Evolutionary conservation across 2,888 invertebrate genomes (phyloP).

Genomic region (Parelbella ahira): DNA sequence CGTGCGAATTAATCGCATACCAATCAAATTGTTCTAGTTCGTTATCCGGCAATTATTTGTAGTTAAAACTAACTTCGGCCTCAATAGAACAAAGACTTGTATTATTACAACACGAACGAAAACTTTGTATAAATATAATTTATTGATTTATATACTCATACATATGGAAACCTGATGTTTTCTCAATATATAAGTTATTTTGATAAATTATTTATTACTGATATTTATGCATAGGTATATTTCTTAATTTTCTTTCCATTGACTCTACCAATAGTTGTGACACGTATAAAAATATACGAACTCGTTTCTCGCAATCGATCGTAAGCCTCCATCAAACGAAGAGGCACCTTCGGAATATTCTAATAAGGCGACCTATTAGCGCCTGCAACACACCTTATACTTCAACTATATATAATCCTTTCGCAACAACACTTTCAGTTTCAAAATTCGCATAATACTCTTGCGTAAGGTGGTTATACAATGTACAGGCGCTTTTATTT

Average conservation of each 20-base stretch:
- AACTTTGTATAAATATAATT: slow-evolving; percentile 5
- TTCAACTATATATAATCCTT: slow-evolving; percentile 31
- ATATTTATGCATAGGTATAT: too few species aligned
- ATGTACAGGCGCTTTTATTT: slow-evolving; percentile 23
- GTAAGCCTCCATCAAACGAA: slow-evolving; percentile 5
- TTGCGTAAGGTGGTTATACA: slow-evolving; percentile 38
- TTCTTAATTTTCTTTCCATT: too few species aligned
- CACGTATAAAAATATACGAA: background rate
- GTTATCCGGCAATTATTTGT: slow-evolving; percentile 17
- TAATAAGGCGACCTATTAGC: slow-evolving; percentile 46
- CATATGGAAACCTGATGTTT: too few species aligned
- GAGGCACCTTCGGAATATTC: slow-evolving; percentile 32
- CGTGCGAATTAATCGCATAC: background rate
- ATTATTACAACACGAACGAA: slow-evolving; percentile 2
- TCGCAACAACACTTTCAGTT: slow-evolving; percentile 46
- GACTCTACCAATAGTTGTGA: too few species aligned
- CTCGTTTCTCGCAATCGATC: background rate
- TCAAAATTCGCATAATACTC: slow-evolving; percentile 41
- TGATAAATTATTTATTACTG: too few species aligned
- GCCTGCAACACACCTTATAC: slow-evolving; percentile 38
- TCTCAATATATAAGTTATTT: too few species aligned
- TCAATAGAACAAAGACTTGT: slow-evolving; percentile 18
- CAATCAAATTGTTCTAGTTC: slow-evolving; percentile 12
- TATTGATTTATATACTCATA: too few species aligned
- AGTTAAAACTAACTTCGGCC: slow-evolving; percentile 10